Evolutionary conservation across 1,140 invertebrate genomes (phyloP).

Genomic region (Aphelinus certus): DNA sequence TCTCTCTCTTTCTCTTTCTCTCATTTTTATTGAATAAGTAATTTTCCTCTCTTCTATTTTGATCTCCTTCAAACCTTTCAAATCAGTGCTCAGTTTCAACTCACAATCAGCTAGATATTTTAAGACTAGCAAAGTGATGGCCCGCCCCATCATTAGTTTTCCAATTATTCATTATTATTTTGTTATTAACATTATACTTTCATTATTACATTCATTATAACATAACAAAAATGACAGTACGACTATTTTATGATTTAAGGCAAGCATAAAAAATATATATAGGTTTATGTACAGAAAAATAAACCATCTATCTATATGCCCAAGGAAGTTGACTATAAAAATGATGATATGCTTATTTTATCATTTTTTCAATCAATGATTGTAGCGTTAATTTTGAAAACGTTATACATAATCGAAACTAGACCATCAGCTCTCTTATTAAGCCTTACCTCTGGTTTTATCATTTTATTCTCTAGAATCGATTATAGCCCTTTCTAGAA

Average conservation of each 20-base stretch:
- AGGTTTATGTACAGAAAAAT: constrained; percentile 64
- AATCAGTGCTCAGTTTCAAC: constrained; percentile 8
- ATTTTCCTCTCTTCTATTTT: constrained; percentile 10
- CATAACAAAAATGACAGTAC: constrained; percentile 50
- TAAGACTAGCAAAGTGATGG: constrained; percentile 12
- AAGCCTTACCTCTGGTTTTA: background rate
- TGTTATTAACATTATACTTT: constrained; percentile 62
- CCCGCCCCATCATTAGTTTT: background rate
- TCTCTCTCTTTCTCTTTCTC: constrained; percentile 10
- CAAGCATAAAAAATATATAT: constrained; percentile 59
- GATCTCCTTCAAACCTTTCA: background rate
- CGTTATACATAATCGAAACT: constrained; percentile 17
- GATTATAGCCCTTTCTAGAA: constrained; percentile 5
- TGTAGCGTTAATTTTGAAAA: constrained; percentile 29
- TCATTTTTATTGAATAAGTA: constrained; percentile 5
- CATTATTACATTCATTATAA: constrained; percentile 58
- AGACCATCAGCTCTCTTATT: constrained; percentile 25
- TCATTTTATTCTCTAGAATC: constrained; percentile 11
- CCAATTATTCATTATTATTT: constrained; percentile 46
- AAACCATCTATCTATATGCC: constrained; percentile 60
- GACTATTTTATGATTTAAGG: constrained; percentile 56
- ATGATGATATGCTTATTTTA: constrained; percentile 45
- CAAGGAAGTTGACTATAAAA: constrained; percentile 58
- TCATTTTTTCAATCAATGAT: constrained; percentile 12
- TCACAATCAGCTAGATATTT: background rate